Evolutionary conservation across 2,888 invertebrate genomes (phyloP).

Genomic region (Plebejus argus): DNA sequence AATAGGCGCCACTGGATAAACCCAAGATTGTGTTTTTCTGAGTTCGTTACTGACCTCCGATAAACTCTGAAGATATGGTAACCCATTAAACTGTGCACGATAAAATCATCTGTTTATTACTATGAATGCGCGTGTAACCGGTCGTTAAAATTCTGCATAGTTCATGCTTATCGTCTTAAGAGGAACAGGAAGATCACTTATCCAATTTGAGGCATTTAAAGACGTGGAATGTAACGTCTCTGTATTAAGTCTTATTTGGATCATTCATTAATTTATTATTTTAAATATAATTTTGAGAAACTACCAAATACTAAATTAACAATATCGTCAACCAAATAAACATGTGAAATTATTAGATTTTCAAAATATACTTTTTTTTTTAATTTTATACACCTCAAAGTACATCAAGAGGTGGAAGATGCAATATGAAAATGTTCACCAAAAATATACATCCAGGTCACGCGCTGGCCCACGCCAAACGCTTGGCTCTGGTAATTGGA

Average conservation of each 20-base stretch:
- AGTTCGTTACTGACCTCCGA: slow-evolving; percentile 66
- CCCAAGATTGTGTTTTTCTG: slow-evolving; percentile 62
- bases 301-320: neutral
- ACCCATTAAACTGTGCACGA: slow-evolving; percentile 60
- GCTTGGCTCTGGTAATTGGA: slow-evolving; percentile 74
- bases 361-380: neutral
- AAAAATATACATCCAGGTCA: slow-evolving; percentile 66
- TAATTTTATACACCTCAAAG: neutral
- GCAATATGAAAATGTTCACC: slow-evolving; percentile 43
- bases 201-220: neutral
- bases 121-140: slow-evolving; percentile 47
- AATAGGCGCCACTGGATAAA: slow-evolving; percentile 64
- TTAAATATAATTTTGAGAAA: neutral
- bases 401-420: neutral
- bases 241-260: neutral
- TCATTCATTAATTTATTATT: neutral
- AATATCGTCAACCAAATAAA: neutral
- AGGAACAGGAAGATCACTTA: slow-evolving; percentile 15
- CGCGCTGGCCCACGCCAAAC: slow-evolving; percentile 78
- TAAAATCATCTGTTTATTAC: slow-evolving; percentile 50
- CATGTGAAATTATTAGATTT: neutral
- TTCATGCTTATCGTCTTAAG: slow-evolving; percentile 14
- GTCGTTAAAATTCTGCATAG: slow-evolving; percentile 35
- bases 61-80: slow-evolving; percentile 63
- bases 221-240: neutral